phyloP scores from a whole-genome alignment of 2,113 vertebrate species.

The Alethe diademata region DNA sequence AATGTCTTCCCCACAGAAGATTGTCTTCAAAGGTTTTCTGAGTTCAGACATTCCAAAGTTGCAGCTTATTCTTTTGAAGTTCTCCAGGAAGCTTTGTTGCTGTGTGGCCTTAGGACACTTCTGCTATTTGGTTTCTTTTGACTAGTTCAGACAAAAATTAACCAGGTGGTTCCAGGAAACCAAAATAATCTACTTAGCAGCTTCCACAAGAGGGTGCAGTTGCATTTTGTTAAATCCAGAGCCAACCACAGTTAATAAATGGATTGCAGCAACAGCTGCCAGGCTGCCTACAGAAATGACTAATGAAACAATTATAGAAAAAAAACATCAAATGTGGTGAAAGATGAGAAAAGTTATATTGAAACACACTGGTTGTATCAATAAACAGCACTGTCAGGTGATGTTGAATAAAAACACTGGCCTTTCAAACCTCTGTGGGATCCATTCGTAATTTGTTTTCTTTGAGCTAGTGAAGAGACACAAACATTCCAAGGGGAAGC shows the following conservation, averaged over 20 bases:
- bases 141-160: neutral
- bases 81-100: neutral
- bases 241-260: neutral
- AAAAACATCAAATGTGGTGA: neutral
- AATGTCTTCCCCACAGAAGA: neutral
- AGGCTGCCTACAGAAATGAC: constrained; percentile 10
- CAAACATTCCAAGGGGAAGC: neutral
- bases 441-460: neutral
- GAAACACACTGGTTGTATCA: neutral
- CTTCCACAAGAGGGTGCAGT: constrained; percentile 55
- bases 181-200: neutral
- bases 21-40: neutral
- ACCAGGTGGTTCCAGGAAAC: neutral
- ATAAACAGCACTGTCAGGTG: neutral
- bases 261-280: neutral
- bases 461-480: neutral
- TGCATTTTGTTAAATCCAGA: neutral
- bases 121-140: constrained; percentile 24
- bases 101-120: constrained; percentile 26
- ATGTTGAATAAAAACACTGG: neutral
- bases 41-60: neutral
- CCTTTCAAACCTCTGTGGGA: neutral
- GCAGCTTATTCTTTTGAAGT: neutral
- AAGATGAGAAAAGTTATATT: neutral
- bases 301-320: neutral